Base-by-base conservation (phyloP, 2,888 invertebrate genomes). In the Acanthosoma haemorrhoidale region DNA sequence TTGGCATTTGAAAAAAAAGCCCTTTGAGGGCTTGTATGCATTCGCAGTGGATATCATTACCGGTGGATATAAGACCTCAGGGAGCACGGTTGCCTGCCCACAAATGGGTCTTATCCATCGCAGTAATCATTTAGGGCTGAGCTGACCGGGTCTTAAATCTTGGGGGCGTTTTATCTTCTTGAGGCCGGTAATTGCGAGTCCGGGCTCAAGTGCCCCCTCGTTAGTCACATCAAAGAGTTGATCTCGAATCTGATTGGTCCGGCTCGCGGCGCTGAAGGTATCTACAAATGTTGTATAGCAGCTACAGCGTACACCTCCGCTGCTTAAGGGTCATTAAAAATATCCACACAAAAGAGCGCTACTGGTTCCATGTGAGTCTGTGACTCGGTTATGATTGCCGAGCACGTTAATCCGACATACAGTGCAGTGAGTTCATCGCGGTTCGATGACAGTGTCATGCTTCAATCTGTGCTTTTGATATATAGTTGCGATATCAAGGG, bases 101-200 rank as follows among this genome's bases (percentile, higher is more conserved):
- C 51, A 51, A 51, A 51, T 51, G 51, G n/a, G 51, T 51, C 51
- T 51, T 25, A 51, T n/a, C 13, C n/a, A n/a, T n/a, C n/a, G n/a
- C n/a, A n/a, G 51, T 51, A 51, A 51, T 51, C 51, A 51, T 51
- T 51, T 51, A 51, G 29, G 29, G 51, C 29, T 51, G 51, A 51
- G 29, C 51, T 25, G 29, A n/a, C n/a, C 29, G 29, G 51, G 25
- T 51, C 51, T n/a, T 51, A 51, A 51, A 51, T 51, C 51, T 41
- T 1, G 25, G 51, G 43, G 25, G n/a, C 51, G 51, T 51, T 51
- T 51, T 51, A 51, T 51, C 51, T 51, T 29, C 25, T 5, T n/a
- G 25, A 25, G 25, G 25, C 29, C 51, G 51, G 51, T 51, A 51
- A 51, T 51, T 51, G 51, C 51, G 51, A 51, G 21, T 25, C 43